Evolutionary conservation across 2,797 vertebrate genomes (phyloP).

Genomic region (Myotis vivesi): DNA sequence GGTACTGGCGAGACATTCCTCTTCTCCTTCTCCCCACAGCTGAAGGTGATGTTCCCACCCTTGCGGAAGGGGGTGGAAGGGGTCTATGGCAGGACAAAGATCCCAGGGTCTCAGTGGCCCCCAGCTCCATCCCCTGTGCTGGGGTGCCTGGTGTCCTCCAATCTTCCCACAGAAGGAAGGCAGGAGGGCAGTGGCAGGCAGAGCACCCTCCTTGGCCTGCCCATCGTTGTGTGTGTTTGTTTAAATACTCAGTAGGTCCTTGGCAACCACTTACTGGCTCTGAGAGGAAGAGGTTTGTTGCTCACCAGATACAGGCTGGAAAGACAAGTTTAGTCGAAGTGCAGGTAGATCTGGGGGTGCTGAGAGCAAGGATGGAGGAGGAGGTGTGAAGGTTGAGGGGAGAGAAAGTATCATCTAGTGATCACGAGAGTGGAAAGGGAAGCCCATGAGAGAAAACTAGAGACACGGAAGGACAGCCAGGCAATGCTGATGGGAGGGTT

Average conservation of each 20-base stretch:
- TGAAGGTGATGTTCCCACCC: slow-evolving; percentile 80
- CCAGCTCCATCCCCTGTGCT: background rate
- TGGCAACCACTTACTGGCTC: background rate
- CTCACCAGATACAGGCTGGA: background rate
- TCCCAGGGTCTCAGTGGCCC: background rate
- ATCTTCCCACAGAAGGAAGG: background rate
- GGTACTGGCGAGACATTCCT: slow-evolving; percentile 85
- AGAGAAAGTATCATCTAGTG: background rate
- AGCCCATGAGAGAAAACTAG: background rate
- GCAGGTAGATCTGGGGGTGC: background rate
- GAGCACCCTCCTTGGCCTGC: background rate
- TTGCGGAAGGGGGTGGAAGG: background rate
- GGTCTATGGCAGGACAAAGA: background rate
- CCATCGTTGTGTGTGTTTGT: background rate
- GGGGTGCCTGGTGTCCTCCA: background rate
- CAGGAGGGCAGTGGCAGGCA: background rate
- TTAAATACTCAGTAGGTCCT: background rate
- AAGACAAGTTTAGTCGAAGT: background rate
- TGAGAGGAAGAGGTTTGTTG: background rate
- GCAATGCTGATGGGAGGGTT: fast-evolving
- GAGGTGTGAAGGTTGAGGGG: background rate
- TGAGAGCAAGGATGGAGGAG: background rate
- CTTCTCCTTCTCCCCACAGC: slow-evolving; percentile 82
- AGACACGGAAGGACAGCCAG: background rate
- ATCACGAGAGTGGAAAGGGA: background rate